Evolutionary conservation across 2,113 vertebrate species (phyloP), one percentile per base, ranked within the genome.

Genomic region (Neodon shergylaensis): DNA sequence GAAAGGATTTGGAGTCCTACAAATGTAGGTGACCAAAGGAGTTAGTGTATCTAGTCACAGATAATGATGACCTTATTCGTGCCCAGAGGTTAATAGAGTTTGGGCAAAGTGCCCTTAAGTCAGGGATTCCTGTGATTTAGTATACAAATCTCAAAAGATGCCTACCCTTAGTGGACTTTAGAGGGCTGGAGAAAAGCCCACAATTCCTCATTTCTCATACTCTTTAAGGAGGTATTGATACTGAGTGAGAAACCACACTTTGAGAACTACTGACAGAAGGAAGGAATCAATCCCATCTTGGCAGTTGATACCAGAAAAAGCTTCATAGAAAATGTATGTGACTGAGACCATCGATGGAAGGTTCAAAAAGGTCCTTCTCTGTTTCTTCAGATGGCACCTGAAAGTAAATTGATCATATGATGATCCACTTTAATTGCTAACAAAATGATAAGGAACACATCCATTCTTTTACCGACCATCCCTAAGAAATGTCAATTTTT

Each of bases 401-500:
- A 70, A 89, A 54, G 36, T 65, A 88, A 88, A 66, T 79, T 47
- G 26, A 78, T 89, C 73, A 54, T 52, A 61, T 92, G 73, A 54
- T 1, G 5, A 86, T 82, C 3, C 12, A n/a, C 4, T 0, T 2
- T 44, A 13, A 88, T 39, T 17, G 49, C 66, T 92, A 86, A 88
- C 8, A 79, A 81, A 92, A 85, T 63, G 21, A 26, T 82, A 93
- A 89, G 11, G 68, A 91, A 76, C 52, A 47, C 21, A 70, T 85
- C 19, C 47, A 61, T 68, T 54, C 54, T 94, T 94, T 58, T 93
- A 31, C 33, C 2, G 63, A 65, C 44, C n/a, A 44, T 68, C 90
- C 28, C 76, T 95, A 74, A 42, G 54, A 93, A 91, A 42, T 79
- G 39, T 61, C 47, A 54, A 63, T 70, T 79, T 96, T 85, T 91